Evolutionary conservation across 2,888 invertebrate species (phyloP), one percentile per base, ranked within the genome.

Genomic region (Lydus trimaculatus): DNA sequence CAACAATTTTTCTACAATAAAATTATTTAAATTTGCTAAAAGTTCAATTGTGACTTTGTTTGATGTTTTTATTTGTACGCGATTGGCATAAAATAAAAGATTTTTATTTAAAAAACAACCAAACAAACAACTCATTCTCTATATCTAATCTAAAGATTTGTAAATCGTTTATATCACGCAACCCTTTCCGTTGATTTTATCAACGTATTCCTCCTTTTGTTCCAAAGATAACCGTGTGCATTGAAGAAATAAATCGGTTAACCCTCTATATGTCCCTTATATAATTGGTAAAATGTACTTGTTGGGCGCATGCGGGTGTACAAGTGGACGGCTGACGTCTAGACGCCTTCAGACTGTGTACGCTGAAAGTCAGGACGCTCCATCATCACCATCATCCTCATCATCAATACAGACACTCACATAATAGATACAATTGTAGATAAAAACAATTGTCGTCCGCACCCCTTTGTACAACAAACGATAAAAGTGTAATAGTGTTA

Each of bases 271-370:
- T 48, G 52, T 23, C 52, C 52, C 25, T 52, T 25, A 11, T 8
- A 23, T 8, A 52, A 48, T 20, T 17, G n/a, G n/a, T n/a, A n/a
- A n/a, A n/a, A n/a, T 25, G 52, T 70, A 70, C 67, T 70, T 70
- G 70, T 70, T 67, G 71, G 66, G 74, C 74, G 75, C 75, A 75
- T 73, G 75, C 73, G 74, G 66, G 17, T 61, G 17, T 72, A 65
- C 60, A 60, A 63, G 69, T 65, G 72, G 67, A 67, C 66, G 73
- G 72, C 72, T 69, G 75, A 66, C 73, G 76, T 75, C 75, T 75
- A 76, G 76, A 76, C 72, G 52, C 73, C 71, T 71, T 64, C 66
- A 74, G 73, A 76, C 73, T 66, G 66, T 65, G 13, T 25, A 13
- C 23, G 52, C 65, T 74, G 64, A 60, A 52, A 73, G 73, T 58